Evolutionary conservation across 2,888 invertebrate genomes (phyloP).

Genomic region (Tyria jacobaeae): DNA sequence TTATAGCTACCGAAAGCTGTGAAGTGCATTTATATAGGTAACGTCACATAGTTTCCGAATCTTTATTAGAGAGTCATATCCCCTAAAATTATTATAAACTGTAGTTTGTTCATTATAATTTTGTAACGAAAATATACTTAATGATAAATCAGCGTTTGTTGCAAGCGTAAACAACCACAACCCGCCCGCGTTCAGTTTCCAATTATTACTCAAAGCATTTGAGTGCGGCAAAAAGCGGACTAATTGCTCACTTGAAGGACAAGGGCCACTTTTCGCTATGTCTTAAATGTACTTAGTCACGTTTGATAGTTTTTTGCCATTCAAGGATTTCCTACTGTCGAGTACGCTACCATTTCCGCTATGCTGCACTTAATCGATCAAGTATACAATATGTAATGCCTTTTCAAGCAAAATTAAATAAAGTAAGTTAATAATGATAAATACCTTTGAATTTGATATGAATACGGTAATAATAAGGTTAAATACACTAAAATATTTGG

Average conservation of each 20-base stretch:
- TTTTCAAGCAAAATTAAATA: conserved; percentile 51
- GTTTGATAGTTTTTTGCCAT: conserved; percentile 77
- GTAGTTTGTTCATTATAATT: conserved; percentile 61
- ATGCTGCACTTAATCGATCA: conserved; percentile 21
- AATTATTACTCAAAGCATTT: conserved; percentile 83
- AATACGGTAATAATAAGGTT: neutral
- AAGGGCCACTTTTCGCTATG: conserved; percentile 76
- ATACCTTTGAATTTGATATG: conserved; percentile 36
- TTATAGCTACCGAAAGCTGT: conserved; percentile 14
- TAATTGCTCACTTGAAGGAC: conserved; percentile 84
- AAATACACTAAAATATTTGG: conserved; percentile 51
- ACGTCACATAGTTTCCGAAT: conserved; percentile 35
- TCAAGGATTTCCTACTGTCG: conserved; percentile 52
- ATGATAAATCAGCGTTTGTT: conserved; percentile 80
- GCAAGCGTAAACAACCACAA: conserved; percentile 77
- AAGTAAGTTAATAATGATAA: conserved; percentile 54
- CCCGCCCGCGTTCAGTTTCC: conserved; percentile 64
- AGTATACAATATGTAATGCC: conserved; percentile 23
- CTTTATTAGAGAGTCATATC: conserved; percentile 50
- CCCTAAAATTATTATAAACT: conserved; percentile 53
- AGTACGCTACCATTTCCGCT: conserved; percentile 22
- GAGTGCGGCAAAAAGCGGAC: conserved; percentile 82
- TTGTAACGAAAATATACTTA: conserved; percentile 56
- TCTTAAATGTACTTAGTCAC: conserved; percentile 83
- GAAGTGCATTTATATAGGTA: conserved; percentile 28